Evolutionary conservation across 2,888 invertebrate species (phyloP), one percentile per base, ranked within the genome.

Genomic region (Chesias legatella): DNA sequence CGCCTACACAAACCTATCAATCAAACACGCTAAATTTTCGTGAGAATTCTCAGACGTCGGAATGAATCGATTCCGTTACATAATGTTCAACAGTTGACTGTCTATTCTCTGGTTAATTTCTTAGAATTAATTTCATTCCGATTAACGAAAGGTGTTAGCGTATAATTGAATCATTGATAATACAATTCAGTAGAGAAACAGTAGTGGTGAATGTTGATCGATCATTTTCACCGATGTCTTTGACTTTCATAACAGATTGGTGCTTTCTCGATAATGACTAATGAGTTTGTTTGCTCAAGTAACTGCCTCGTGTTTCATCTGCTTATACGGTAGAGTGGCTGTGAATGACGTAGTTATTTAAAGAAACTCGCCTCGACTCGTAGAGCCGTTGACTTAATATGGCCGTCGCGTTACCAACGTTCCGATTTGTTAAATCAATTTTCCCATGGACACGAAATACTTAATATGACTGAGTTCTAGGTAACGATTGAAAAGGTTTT

Each of bases 181-280:
- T 44, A 42, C 48, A 40, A 50, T 56, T 60, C 54, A 57, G n/a
- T n/a, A 60, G 47, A 58, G 63, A 60, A 62, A 63, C 70, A 65
- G 64, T 63, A 63, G 62, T 55, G 13, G 13, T 17, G 13, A 17
- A 17, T 34, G 53, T 51, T 58, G 65, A 73, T 76, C 67, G 60
- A 73, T 75, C 66, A 72, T 72, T 74, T 68, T 71, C 68, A 60
- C 40, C 53, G 13, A 17, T 17, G 46, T 50, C 52, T 56, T 59
- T 58, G 59, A 65, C 67, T 63, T 70, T 72, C 62, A 54, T 63
- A 60, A 63, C 60, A 64, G n/a, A n/a, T n/a, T n/a, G 63, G 71
- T 73, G 71, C 75, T 75, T 75, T 75, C 73, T 60, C 73, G 56
- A 35, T 62, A 63, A 60, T 68, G 67, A 73, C 58, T 58, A 58